Conservation (phyloP, 92 coral and sea anemone genomes). For the Epizoanthus illoricatus region DNA sequence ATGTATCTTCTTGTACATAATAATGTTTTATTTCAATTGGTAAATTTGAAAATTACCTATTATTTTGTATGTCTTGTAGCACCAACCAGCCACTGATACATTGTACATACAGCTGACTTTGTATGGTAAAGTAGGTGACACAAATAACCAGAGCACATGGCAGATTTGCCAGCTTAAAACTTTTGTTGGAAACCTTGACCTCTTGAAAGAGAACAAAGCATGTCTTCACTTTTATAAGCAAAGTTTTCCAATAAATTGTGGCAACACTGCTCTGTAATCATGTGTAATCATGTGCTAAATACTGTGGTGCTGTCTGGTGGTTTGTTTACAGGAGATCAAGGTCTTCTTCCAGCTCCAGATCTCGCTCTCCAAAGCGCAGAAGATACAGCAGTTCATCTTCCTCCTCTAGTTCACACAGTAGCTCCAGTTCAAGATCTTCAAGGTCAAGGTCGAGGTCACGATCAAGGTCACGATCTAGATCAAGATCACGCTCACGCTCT, state of each 20-base stretch:
- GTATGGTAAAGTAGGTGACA: too few species aligned
- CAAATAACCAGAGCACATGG: too few species aligned
- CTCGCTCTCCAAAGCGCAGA: constrained; percentile 60
- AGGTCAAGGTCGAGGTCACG: constrained; percentile 54
- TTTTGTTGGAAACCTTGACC: too few species aligned
- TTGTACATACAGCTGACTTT: too few species aligned
- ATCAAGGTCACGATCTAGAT: constrained; percentile 60
- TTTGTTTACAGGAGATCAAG: constrained; percentile 27
- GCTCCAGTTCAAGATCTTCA: constrained; percentile 50
- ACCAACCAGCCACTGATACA: too few species aligned
- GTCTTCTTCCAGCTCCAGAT: constrained; percentile 65
- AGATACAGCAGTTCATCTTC: constrained; percentile 41
- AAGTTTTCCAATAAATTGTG: too few species aligned
- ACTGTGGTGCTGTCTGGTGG: constrained; percentile 11
- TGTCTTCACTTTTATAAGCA: neutral
- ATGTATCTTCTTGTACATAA: too few species aligned
- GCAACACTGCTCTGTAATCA: neutral
- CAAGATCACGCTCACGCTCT: constrained; percentile 61
- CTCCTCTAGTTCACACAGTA: constrained; percentile 38
- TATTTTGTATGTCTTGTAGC: too few species aligned
- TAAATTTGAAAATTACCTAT: too few species aligned
- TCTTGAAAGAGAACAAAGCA: neutral
- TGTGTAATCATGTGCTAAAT: neutral
- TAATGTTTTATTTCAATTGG: too few species aligned
- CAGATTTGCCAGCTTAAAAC: too few species aligned